These are phyloP conservation scores for Eulemur albifrons DNA, from an alignment of 2,797 vertebrate species.

Conservation along the genomic window DNA sequence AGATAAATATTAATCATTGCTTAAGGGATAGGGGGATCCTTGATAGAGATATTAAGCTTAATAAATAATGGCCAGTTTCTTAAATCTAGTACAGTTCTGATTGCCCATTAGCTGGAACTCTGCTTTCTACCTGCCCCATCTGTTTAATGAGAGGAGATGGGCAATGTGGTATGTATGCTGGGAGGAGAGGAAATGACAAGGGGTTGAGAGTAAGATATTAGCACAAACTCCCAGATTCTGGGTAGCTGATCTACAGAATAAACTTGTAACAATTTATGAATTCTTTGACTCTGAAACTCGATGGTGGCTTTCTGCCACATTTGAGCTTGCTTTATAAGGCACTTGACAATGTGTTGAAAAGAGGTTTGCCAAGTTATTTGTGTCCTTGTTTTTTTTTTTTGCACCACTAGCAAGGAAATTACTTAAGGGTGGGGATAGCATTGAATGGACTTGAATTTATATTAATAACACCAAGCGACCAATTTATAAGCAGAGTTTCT, in stretches of 20 bases:
- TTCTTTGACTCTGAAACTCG: conserved; percentile 55
- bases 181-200: background rate
- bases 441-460: conserved; percentile 28
- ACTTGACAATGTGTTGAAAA: conserved; percentile 63
- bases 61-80: background rate
- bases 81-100: background rate
- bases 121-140: background rate
- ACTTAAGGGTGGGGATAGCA: background rate
- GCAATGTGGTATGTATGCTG: background rate
- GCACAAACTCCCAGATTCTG: background rate
- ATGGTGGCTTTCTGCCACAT: conserved; percentile 51
- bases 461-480: background rate
- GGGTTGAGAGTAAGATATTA: background rate
- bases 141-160: background rate
- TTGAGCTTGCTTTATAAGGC: conserved; percentile 55
- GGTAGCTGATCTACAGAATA: conserved; percentile 8
- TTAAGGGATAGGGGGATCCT: background rate
- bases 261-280: conserved; percentile 29
- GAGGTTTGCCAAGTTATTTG: conserved; percentile 63
- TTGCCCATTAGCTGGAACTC: background rate
- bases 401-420: conserved; percentile 12
- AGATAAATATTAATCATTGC: background rate
- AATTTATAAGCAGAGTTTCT: conserved; percentile 37
- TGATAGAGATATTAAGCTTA: conserved; percentile 3
- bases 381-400: background rate